These are phyloP conservation scores for Pelodiscus sinensis DNA, from an alignment of 2,113 vertebrate genomes.

Conservation along the genomic window DNA sequence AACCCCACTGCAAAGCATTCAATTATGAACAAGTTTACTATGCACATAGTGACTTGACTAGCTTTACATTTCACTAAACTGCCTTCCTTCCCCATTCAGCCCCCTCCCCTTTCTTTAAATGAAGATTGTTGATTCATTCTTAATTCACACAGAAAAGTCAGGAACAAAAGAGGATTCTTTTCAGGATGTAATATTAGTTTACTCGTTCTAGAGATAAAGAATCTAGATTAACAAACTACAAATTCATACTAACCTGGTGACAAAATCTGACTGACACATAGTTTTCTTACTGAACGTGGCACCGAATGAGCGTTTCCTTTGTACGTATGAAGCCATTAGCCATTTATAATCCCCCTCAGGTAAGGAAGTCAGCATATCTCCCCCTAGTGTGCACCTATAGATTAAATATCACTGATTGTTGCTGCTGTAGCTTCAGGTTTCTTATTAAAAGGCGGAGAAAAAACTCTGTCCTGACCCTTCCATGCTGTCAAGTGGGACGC, in stretches of 20 bases:
- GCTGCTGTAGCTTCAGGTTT: not conserved
- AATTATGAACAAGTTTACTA: not conserved
- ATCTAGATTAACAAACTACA: not conserved
- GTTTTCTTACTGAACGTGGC: conserved; percentile 28
- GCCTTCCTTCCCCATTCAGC: not conserved
- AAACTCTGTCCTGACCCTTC: conserved; percentile 25
- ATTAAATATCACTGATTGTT: not conserved
- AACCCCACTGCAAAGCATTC: rapidly evolving
- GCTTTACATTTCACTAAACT: conserved; percentile 3
- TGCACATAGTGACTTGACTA: not conserved
- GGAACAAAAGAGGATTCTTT: not conserved
- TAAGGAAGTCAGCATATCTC: conserved; percentile 7
- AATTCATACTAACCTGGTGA: conserved; percentile 58
- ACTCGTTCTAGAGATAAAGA: not conserved
- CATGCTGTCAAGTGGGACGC: conserved; percentile 24
- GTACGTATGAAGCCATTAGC: conserved; percentile 54
- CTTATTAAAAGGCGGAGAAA: not conserved
- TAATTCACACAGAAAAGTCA: not conserved
- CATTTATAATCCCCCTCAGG: conserved; percentile 25
- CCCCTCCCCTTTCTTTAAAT: not conserved
- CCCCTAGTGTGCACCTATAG: rapidly evolving
- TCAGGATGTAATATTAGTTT: not conserved
- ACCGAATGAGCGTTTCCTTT: conserved; percentile 27
- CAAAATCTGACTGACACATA: conserved; percentile 45
- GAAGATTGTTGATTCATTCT: not conserved